Base-by-base conservation (phyloP, 1,140 invertebrate genomes). In the Lordiphosa clarofinis region DNA sequence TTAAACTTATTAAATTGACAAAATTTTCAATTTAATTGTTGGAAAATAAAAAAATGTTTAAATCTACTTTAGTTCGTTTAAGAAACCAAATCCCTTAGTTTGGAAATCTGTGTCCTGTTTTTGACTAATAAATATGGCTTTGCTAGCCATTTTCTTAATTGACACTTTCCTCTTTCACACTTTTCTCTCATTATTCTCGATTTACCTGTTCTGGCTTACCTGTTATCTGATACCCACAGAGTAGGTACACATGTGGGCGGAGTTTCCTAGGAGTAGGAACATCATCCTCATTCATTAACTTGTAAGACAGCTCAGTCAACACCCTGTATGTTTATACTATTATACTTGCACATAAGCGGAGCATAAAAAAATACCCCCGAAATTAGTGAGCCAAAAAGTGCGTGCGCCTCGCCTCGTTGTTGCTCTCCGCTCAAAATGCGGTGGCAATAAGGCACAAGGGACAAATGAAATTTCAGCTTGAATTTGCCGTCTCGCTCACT, bases 401-500 rank as follows among this genome's bases (percentile, higher is more conserved):
- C 73, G 73, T 76, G 73, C 73, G 73, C 73, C 73, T 75, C 38
- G 35, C 44, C 38, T 35, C 35, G 28, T 15, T 38, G 53, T 35
- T 39, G 49, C 65, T 47, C 56, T 54, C 47, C 38, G 39, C 40
- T 43, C 36, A 47, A 42, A 28, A 36, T 56, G 63, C 63, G 50
- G 56, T 54, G 28, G 46, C 65, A 38, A 37, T 24, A 46, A 28
- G 15, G 21, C 54, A 56, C 47, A 73, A 73, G 55, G 73, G 63
- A 76, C 73, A 76, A 76, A 78, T 76, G 73, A 75, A 76, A 76
- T 58, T 72, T 78, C 53, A 75, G 73, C 73, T 67, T 36, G 38
- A 21, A 67, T 52, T n/a, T 58, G 68, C 63, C 36, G 28, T 78
- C 73, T 78, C 73, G 52, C 68, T 78, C 68, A 76, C 73, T 76